Conservation (phyloP, 2,113 vertebrate genomes). For the Seriola quinqueradiata region DNA sequence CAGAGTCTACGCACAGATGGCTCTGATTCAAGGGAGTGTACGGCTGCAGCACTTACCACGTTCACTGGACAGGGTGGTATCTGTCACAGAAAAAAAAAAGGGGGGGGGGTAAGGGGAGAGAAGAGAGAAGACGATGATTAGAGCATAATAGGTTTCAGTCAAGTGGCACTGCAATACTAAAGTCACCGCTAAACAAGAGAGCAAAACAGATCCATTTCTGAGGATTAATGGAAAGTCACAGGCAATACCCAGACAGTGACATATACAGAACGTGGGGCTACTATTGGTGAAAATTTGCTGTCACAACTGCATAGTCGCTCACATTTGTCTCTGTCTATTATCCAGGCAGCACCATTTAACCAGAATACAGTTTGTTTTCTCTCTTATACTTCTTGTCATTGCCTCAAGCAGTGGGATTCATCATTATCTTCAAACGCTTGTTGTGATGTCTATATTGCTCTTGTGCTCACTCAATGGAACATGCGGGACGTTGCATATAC, state of each 20-base stretch:
- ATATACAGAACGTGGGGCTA: constrained; percentile 28
- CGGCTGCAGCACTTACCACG: constrained; percentile 77
- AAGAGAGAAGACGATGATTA: constrained; percentile 58
- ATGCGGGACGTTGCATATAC: constrained; percentile 39
- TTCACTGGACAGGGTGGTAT: constrained; percentile 81
- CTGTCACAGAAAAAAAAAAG: constrained; percentile 60
- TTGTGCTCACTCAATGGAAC: constrained; percentile 52
- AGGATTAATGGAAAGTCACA: constrained; percentile 65
- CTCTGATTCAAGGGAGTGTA: constrained; percentile 54
- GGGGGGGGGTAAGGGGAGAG: constrained; percentile 1
- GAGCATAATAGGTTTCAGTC: constrained; percentile 52
- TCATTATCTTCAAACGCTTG: constrained; percentile 64
- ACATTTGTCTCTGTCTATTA: constrained; percentile 77
- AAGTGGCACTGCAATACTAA: constrained; percentile 49
- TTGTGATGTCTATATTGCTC: constrained; percentile 61
- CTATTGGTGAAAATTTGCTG: constrained; percentile 59
- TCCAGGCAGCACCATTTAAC: constrained; percentile 61
- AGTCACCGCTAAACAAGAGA: constrained; percentile 54
- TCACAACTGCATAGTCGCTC: constrained; percentile 38
- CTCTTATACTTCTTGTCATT: constrained; percentile 61
- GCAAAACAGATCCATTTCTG: constrained; percentile 60
- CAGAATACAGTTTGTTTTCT: constrained; percentile 63
- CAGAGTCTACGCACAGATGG: constrained; percentile 42
- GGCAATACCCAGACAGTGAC: constrained; percentile 49
- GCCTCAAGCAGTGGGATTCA: constrained; percentile 69